phyloP scores from a whole-genome alignment of 2,113 vertebrate species.

The Myrmecophaga tridactyla region DNA sequence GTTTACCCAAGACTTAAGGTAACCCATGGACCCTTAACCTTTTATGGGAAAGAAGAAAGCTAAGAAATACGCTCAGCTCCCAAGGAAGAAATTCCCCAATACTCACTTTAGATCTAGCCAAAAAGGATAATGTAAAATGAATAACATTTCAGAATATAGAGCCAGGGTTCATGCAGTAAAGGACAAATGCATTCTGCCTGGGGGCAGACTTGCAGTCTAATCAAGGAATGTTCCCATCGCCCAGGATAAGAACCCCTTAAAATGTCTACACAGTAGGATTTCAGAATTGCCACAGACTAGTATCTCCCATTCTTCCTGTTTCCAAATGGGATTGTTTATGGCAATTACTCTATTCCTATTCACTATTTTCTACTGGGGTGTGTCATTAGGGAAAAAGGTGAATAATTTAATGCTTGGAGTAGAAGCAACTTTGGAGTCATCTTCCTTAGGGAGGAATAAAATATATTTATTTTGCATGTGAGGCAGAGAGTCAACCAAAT shows the following conservation, averaged over 20 bases:
- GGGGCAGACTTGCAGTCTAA: not conserved
- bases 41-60: not conserved
- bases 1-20: not conserved
- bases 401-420: not conserved
- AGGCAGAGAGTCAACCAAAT: not conserved
- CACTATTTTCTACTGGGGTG: not conserved
- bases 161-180: not conserved
- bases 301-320: not conserved
- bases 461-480: not conserved
- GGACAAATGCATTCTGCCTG: not conserved
- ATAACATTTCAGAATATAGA: not conserved
- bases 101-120: not conserved
- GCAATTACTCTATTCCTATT: not conserved
- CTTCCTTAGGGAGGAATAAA: not conserved
- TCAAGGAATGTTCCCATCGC: not conserved
- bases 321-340: not conserved
- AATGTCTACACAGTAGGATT: not conserved
- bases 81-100: not conserved
- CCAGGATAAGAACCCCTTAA: not conserved
- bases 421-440: not conserved
- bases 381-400: too few relatives aligned
- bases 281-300: not conserved
- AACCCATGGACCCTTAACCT: not conserved
- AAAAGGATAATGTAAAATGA: not conserved
- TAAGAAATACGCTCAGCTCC: not conserved